Base-by-base conservation (phyloP, 64 coral and sea anemone genomes). In the Porites australiensis region DNA sequence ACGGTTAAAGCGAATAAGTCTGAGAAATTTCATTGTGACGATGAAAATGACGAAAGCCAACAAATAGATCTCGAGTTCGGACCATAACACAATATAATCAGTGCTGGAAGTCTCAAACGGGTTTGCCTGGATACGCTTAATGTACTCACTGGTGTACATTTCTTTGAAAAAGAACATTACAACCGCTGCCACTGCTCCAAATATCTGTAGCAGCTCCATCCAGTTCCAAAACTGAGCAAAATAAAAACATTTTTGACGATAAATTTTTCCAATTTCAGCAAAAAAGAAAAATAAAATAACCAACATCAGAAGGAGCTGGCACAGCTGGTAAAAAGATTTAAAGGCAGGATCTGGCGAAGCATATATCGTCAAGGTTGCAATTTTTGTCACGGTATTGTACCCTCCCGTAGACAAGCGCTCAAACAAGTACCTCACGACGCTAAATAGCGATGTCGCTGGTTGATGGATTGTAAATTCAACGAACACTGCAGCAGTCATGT, bases 121-220 rank as follows among this genome's bases (percentile, higher is more conserved):
- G 74, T 94, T 94, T 5, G 88, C 15, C 54, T 89, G 84, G 4
- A 94, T 86, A 10, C 79, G 87, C 48, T 82, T 72, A 13, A 94
- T 86, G 51, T 81, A 94, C 10, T 63, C 46, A 73, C 92, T 94
- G 6, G 92, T 94, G 86, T 82, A 94, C 73, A 89, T 88, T 88
- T 94, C 92, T 52, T 94, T 94, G 37, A 94, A 94, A 73, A 94
- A 94, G 69, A 94, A 94, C 92, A 89, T 94, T 18, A 94, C 92
- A 16, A 89, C 82, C 14, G 92, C 84, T 15, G 92, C 50, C 0
- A 94, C 57, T 2, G 92, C 59, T 50, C 92, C 78, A n/a, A 63
- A 79, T 58, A 94, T 88, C 64, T 88, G 92, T 0, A 89, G 48
- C 18, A 94, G 66, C 2, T 94, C 86, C 84, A 88, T 72, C 92